Evolutionary conservation across 2,113 vertebrate genomes (phyloP).

Genomic region (Callipepla californica): DNA sequence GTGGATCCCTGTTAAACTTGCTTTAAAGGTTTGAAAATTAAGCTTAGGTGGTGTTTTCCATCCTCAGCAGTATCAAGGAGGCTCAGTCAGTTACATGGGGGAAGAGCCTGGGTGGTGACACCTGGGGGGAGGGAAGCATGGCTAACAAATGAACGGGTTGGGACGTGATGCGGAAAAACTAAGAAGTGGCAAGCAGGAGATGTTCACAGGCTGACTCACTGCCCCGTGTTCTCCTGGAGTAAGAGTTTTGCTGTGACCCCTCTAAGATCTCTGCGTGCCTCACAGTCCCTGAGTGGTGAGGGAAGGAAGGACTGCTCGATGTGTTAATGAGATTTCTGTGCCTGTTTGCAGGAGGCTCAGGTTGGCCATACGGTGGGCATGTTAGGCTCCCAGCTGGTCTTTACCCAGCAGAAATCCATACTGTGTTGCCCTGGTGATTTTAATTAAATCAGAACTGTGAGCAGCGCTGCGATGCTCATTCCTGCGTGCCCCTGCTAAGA

Average conservation of each 20-base stretch:
- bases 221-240: background rate
- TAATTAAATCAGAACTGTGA: fast-evolving
- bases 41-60: background rate
- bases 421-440: background rate
- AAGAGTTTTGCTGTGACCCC: background rate
- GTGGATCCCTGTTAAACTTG: background rate
- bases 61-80: background rate
- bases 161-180: background rate
- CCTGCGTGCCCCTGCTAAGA: background rate
- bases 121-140: background rate
- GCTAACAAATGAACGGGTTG: background rate
- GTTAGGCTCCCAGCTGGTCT: background rate
- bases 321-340: background rate
- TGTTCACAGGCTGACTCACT: background rate
- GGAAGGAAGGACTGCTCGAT: background rate
- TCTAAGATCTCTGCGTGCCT: background rate
- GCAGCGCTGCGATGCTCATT: background rate
- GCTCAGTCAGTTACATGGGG: background rate
- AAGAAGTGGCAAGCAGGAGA: background rate
- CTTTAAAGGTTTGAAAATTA: background rate
- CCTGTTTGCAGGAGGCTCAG: background rate
- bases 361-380: background rate
- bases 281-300: fast-evolving
- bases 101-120: background rate
- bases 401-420: background rate